A percentile compares a stretch with the other conserved stretches of the same genome.
Evolutionary conservation across 2,113 vertebrate genomes (phyloP).

Genomic region (Apaloderma vittatum): DNA sequence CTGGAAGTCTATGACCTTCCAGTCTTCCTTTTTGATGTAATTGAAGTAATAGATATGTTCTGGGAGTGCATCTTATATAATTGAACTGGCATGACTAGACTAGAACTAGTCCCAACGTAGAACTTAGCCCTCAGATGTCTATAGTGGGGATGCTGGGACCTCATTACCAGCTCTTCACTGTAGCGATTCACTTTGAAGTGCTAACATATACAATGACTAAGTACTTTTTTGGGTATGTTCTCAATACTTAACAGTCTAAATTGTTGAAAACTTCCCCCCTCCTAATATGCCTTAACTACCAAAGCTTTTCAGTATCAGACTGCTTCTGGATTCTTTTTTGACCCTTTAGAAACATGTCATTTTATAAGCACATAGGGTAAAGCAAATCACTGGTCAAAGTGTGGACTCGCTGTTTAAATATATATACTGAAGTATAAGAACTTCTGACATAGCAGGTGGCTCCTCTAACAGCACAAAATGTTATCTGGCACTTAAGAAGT

Average conservation of each 20-base stretch:
- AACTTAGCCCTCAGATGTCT: not conserved
- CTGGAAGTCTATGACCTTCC: not conserved
- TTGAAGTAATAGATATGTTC: not conserved
- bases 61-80: not conserved
- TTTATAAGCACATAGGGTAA: not conserved
- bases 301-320: not conserved
- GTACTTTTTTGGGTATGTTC: not conserved
- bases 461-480: not conserved
- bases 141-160: too few species aligned
- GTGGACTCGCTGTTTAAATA: not conserved
- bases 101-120: not conserved
- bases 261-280: not conserved
- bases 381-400: not conserved
- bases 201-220: not conserved
- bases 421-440: not conserved
- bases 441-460: not conserved
- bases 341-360: not conserved
- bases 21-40: not conserved
- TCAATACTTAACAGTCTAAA: not conserved
- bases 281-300: not conserved
- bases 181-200: not conserved
- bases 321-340: not conserved
- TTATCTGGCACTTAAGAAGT: not conserved
- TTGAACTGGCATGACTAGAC: not conserved
- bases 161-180: not conserved